Base-by-base conservation (phyloP, 30 jellyfish, hydroid and myxozoan species). In the Aurelia aurita region DNA sequence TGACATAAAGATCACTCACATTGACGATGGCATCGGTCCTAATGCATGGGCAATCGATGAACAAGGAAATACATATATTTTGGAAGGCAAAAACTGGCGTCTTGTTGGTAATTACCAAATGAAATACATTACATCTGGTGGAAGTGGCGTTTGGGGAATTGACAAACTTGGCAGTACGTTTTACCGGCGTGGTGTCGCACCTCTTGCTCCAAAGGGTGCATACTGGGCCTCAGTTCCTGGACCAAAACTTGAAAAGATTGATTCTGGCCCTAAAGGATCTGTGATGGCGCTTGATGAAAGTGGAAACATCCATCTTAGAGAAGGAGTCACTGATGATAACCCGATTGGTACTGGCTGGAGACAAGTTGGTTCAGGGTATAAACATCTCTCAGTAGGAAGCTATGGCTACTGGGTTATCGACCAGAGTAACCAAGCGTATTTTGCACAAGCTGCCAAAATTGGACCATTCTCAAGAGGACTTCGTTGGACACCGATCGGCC, bases 121-220 rank as follows among this genome's bases (percentile, higher is more conserved):
- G 83, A 51, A 46, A 35, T 84, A 80, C 60, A 74, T 93, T 15
- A 80, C 98, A 5, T 69, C 95, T 67, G 98, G 98, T 4, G 98
- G 79, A 60, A 74, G 95, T 68, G 98, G 98, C 1, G 97, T 93
- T 9, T 93, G 98, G 98, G 98, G 95, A 12, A 46, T 93, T 2
- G 90, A 82, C 51, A 64, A 19, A 15, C 27, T 62, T 43, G 88
- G 90, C 13, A 68, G 69, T 5, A 45, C 86, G 28, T 62, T 74
- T 46, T 85, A 68, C 29, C 77, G 96, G 27, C 71, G 54, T 27
- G 83, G 80, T 28, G 86, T 83, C 21, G 88, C 97, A 1, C 89
- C 91, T 1, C 70, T 78, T 45, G 80, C 92, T 8, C 97, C 89
- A 31, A 70, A 58, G 61, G 97, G 97, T 23, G 80, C 88, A 11